Base-by-base conservation (phyloP, 2,113 vertebrate genomes). In the Azemiops feae region DNA sequence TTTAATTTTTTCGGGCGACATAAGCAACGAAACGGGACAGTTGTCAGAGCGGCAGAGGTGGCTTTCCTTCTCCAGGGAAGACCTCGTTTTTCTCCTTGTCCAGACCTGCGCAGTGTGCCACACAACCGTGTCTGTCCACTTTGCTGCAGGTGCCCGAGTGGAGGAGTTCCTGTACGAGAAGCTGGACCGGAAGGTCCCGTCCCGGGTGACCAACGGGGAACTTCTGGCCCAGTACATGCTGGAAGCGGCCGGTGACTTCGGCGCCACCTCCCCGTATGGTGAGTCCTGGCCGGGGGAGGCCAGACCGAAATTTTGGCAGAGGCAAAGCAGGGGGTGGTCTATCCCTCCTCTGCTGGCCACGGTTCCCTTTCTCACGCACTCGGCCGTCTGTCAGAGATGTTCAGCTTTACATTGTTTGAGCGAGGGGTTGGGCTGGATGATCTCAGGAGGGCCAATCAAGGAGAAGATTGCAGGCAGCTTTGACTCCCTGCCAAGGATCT, bases 81-180 rank as follows among this genome's bases (percentile, higher is more conserved):
- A 45, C n/a, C n/a, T n/a, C n/a, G n/a, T n/a, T n/a, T n/a, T n/a
- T n/a, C n/a, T n/a, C n/a, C n/a, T 3, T 14, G 12, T 54, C 53
- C 53, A 54, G 10, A 14, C 0, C 54, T 4, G 16, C 18, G 16
- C 16, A 10, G 18, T 0, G 0, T n/a, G 52, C 86, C 20, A 57
- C 30, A 7, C 11, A 1, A 9, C 8, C 27, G 23, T 16, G 12
- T 93, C 69, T n/a, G 64, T 94, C 25, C 1, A 81, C 87, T 0
- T 39, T 7, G 18, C 22, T 3, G 18, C 96, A 98, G 98, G 98
- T 96, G 98, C 98, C 95, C 98, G 99, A 91, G 99, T 99, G 20
- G 99, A 99, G 93, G 99, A 99, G 96, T 99, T 99, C 97, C 98
- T 99, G 27, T 99, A 99, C 2, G 99, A 99, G 95, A 99, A 99